Evolutionary conservation across 1,140 invertebrate species (phyloP).

Genomic region (Diorhabda sublineata): DNA sequence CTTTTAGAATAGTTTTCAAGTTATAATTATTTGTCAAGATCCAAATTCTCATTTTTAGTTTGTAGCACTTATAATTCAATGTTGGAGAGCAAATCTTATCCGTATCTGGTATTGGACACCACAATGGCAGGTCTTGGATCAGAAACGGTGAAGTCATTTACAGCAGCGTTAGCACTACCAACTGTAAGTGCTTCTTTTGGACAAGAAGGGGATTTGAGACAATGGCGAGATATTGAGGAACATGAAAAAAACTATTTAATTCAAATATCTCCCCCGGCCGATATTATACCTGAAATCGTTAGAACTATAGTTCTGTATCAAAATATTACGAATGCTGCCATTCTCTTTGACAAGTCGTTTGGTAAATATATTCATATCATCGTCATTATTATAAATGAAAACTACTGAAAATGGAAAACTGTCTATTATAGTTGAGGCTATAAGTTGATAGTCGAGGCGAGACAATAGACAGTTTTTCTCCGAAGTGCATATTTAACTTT

Average conservation of each 20-base stretch:
- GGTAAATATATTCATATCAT: slow-evolving; percentile 50
- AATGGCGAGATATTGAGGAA: slow-evolving; percentile 67
- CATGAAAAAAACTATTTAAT: slow-evolving; percentile 68
- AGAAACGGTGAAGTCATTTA: slow-evolving; percentile 79
- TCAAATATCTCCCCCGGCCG: slow-evolving; percentile 75
- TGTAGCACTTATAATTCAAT: slow-evolving; percentile 65
- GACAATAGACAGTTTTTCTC: too few relatives aligned
- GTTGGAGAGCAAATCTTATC: slow-evolving; percentile 57
- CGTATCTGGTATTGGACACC: slow-evolving; percentile 75
- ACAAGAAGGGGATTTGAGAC: slow-evolving; percentile 71
- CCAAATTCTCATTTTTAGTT: slow-evolving; percentile 50
- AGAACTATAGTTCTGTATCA: slow-evolving; percentile 72
- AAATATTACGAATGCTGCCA: slow-evolving; percentile 86
- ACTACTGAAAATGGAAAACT: too few relatives aligned
- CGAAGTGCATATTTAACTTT: too few relatives aligned
- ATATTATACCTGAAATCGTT: slow-evolving; percentile 76
- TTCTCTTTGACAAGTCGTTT: slow-evolving; percentile 83
- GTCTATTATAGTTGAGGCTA: too few relatives aligned
- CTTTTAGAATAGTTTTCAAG: too few relatives aligned
- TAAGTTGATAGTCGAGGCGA: too few relatives aligned
- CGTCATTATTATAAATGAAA: too few relatives aligned
- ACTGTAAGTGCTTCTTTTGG: slow-evolving; percentile 81
- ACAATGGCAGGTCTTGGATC: slow-evolving; percentile 72
- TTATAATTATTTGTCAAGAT: too few relatives aligned
- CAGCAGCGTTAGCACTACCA: slow-evolving; percentile 70